Base-by-base conservation (phyloP, 1,140 invertebrate species). In the Macrostomum lignano region DNA sequence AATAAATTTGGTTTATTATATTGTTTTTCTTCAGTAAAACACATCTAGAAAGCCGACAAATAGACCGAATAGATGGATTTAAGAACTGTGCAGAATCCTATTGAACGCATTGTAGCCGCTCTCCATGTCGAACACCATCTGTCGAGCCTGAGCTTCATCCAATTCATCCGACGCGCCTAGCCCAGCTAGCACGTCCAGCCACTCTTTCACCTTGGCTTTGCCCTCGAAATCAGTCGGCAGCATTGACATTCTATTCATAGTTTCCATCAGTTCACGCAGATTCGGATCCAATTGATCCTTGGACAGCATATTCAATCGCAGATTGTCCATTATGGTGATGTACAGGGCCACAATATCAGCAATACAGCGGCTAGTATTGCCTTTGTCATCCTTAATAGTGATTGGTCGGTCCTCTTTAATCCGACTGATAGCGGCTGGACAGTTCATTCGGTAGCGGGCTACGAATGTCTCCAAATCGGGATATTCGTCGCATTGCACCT, bases 351-450 rank as follows among this genome's bases (percentile, higher is more conserved):
- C 86, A 61, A 93, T 93, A 51, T 93, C 82, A 19, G 86, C 88
- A 46, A 96, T 94, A 48, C 82, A 91, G 63, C 91, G 93, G 40
- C 78, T 84, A 0, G 84, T 91, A 51, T 94, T 96, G 29, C 88
- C 86, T 59, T 91, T 91, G 49, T 94, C 88, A 59, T 96, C 86
- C 54, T 84, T 86, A 40, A 96, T 91, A 6, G 88, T 86, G 21
- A 96, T 96, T 3, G 88, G 91, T 38, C 81, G 65, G 55, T 88
- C 88, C 61, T 96, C 91, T 46, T 74, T 73, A 35, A 98, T 96
- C 49, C 91, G 67, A 52, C 94, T 82, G 36, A 96, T 53, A 0
- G 91, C 91, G 31, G 82, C 81, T 1, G 84, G 79, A 55, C 82
- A 93, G 52, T 93, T 81, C 38, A 93, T 58, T 70, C 75, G 33